phyloP scores from a whole-genome alignment of 2,888 invertebrate species.

The Eupithecia exiguata region DNA sequence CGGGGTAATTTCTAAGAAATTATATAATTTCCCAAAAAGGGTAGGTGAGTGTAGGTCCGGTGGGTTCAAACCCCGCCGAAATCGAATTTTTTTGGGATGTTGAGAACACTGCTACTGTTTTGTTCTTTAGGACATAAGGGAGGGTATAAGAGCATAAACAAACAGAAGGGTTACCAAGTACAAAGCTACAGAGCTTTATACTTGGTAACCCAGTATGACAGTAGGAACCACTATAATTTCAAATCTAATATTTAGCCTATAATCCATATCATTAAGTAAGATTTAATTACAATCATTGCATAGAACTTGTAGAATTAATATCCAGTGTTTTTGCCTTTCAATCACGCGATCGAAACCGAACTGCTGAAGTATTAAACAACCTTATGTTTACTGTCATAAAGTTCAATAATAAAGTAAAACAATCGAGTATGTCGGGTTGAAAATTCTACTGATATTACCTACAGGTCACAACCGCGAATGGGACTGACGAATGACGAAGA shows the following conservation, averaged over 20 bases:
- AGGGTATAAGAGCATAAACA: too few relatives aligned
- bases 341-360: conserved; percentile 43
- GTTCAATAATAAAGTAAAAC: neutral
- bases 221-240: neutral
- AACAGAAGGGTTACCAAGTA: too few relatives aligned
- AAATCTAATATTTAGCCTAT: conserved; percentile 10
- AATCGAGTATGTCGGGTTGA: neutral
- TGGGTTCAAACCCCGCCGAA: too few relatives aligned
- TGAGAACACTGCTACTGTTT: too few relatives aligned
- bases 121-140: too few relatives aligned
- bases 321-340: conserved; percentile 19
- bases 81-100: too few relatives aligned
- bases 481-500: too few relatives aligned
- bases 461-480: neutral
- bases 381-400: conserved; percentile 18
- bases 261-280: conserved; percentile 20
- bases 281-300: conserved; percentile 19
- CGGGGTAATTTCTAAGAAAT: too few relatives aligned
- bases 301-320: conserved; percentile 22
- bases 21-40: too few relatives aligned
- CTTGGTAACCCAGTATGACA: neutral
- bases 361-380: conserved; percentile 18
- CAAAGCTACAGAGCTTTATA: too few relatives aligned
- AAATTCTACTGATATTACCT: neutral
- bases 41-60: too few relatives aligned